Evolutionary conservation across 2,797 vertebrate genomes (phyloP), one percentile per base, ranked within the genome.

Genomic region (Poecilia wingei): DNA sequence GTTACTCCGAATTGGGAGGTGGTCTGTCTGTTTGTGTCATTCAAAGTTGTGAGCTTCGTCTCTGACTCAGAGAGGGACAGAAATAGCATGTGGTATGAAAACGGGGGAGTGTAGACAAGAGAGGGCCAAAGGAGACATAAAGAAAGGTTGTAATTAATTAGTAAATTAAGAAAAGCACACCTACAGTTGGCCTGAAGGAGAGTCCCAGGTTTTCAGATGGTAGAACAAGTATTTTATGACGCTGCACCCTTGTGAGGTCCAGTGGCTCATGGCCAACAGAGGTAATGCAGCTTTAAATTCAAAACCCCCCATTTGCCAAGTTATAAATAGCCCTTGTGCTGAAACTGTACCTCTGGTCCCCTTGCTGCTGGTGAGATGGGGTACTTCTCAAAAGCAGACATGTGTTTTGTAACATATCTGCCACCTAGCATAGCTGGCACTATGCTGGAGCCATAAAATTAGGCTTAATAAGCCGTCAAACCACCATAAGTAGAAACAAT

Each of bases 51-150:
- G 95, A 94, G 94, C 90, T 43, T 92, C 95, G 95, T 95, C 93
- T 94, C 95, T 97, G 96, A 97, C 95, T 96, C 94, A 96, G 97
- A 96, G 82, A 86, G 84, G 87, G 91, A 96, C 97, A 95, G 95
- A 98, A 99, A 99, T 99, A 99, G 88, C 88, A 82, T 36, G 74
- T 55, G 86, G 88, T 88, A 86, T 82, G 87, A 89, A 79, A 82
- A 86, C 87, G 88, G 86, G 89, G 90, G 82, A 84, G 85, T 61
- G 80, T 75, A 73, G 79, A 61, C 20, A 51, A 77, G 66, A 77
- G 75, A 79, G 71, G 76, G 73, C 61, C 1, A 73, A 78, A 70
- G 51, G 22, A 72, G 51, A 31, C 47, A 72, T 33, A 49, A 25
- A 77, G 43, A 77, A 36, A 78, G 22, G 46, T 7, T 31, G 31